Percentiles rank a stretch among this genome's conserved stretches.
Conservation (phyloP, 2,113 vertebrate species). For the Heliornis fulica region DNA sequence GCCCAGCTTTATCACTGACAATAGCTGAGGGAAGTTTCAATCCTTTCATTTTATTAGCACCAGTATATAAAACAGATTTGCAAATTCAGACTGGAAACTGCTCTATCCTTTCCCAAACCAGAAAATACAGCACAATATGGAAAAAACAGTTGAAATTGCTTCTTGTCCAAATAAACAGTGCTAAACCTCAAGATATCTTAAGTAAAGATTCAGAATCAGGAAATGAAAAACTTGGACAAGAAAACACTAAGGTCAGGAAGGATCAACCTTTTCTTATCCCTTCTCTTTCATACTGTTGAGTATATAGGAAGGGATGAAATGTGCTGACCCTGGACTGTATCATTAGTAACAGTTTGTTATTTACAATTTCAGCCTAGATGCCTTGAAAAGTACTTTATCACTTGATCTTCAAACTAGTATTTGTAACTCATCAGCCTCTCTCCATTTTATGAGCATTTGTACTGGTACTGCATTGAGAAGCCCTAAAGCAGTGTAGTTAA, state of each 20-base stretch:
- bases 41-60: constrained; percentile 9
- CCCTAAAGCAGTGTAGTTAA: background rate
- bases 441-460: background rate
- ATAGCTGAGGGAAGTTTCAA: background rate
- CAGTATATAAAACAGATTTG: background rate
- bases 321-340: background rate
- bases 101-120: background rate
- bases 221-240: constrained; percentile 34
- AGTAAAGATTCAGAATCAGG: background rate
- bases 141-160: constrained; percentile 21
- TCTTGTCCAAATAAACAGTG: background rate
- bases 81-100: constrained; percentile 1
- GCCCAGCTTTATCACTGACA: background rate
- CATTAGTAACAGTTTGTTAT: background rate
- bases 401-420: background rate
- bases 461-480: background rate
- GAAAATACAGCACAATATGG: background rate
- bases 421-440: background rate
- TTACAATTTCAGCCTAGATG: background rate
- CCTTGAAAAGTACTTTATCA: background rate
- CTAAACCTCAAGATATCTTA: constrained; percentile 1
- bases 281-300: background rate
- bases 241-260: constrained; percentile 24
- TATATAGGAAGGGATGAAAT: background rate
- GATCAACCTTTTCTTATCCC: constrained; percentile 2